Evolutionary conservation across 2,113 vertebrate genomes (phyloP).

Genomic region (Capreolus pygargus): DNA sequence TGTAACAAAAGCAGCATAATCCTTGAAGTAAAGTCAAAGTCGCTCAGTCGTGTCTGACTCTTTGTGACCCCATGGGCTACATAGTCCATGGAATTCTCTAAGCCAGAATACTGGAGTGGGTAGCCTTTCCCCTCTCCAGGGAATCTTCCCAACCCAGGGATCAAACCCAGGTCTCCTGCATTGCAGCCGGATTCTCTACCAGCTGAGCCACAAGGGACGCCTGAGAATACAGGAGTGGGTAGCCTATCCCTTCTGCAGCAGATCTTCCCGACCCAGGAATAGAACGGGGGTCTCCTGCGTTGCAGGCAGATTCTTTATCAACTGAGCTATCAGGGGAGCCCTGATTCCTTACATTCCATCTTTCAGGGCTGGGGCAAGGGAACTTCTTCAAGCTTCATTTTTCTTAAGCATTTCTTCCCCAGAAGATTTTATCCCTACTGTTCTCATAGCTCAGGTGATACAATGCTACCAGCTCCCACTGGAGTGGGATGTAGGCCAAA

Average conservation of each 20-base stretch:
- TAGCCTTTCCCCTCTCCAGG: background rate
- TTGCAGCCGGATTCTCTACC: background rate
- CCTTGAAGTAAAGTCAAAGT: background rate
- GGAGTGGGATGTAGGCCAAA: background rate
- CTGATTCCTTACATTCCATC: background rate
- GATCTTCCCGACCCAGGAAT: background rate
- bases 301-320: background rate
- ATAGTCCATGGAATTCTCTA: background rate
- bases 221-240: background rate
- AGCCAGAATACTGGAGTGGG: background rate
- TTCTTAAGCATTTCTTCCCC: background rate
- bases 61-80: background rate
- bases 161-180: background rate
- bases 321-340: background rate
- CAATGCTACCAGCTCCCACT: background rate
- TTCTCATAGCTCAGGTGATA: background rate
- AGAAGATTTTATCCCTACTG: background rate
- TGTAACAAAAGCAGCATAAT: background rate
- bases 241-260: background rate
- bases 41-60: background rate
- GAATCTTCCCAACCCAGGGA: background rate
- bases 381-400: background rate
- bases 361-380: background rate
- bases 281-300: rapidly evolving
- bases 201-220: background rate